These are phyloP conservation scores for Notarius lentiginosus DNA, from an alignment of 2,113 vertebrate species.

Conservation along the genomic window DNA sequence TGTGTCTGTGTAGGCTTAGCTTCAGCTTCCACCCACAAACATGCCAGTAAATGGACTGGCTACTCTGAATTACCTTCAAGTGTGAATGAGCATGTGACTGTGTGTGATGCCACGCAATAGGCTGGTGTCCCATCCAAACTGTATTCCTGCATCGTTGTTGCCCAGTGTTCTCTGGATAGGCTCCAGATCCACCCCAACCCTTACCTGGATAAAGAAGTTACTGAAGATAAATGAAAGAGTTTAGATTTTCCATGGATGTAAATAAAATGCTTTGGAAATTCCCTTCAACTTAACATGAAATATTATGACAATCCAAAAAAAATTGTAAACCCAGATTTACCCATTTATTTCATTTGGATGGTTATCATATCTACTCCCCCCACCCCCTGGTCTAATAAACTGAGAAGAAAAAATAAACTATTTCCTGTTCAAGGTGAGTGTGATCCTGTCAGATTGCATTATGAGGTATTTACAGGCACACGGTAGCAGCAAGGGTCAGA, in stretches of 20 bases:
- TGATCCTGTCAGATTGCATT: conserved; percentile 29
- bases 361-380: not conserved
- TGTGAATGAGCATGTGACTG: not conserved
- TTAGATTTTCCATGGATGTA: not conserved
- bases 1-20: not conserved
- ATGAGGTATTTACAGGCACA: not conserved
- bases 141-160: not conserved
- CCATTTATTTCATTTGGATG: not conserved
- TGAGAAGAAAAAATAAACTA: not conserved
- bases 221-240: not conserved
- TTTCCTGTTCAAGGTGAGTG: conserved; percentile 29
- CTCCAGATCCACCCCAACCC: not conserved
- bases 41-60: not conserved
- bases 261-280: not conserved
- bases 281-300: not conserved
- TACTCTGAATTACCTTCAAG: not conserved
- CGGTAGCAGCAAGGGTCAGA: conserved; percentile 23
- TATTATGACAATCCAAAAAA: not conserved
- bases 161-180: not conserved
- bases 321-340: no score
- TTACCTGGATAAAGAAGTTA: not conserved
- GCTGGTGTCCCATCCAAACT: not conserved
- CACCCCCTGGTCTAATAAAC: not conserved
- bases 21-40: not conserved
- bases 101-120: not conserved